Base-by-base conservation (phyloP, 2,888 invertebrate species). In the Drosophila hawaiiensis region DNA sequence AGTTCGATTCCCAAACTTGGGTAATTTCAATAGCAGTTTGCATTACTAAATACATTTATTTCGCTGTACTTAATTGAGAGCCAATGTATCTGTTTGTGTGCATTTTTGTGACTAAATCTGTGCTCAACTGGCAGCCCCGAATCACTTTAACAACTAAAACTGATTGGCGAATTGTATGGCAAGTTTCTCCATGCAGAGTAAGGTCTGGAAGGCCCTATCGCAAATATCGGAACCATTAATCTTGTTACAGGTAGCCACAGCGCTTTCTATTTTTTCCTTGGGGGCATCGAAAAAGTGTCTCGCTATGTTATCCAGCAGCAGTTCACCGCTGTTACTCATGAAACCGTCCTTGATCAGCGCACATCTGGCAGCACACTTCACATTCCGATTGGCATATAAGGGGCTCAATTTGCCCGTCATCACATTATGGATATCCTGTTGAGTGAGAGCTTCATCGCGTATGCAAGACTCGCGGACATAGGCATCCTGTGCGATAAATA, bases 351-450 rank as follows among this genome's bases (percentile, higher is more conserved):
- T 78, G 3, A 72, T 83, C 16, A 86, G 14, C 0, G 71, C 4
- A 28, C 85, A 86, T 33, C 80, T 76, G 0, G 74, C 37, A 39
- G 72, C 68, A 22, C 85, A 85, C 56, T 87, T 85, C 1, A 87
- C 7, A n/a, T 67, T 87, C 25, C 84, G 82, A 61, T 80, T 80
- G 60, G 55, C 68, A 14, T 75, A 63, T 0, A 56, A 56, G 0
- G 72, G 29, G 28, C 75, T 78, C 0, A 56, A n/a, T 1, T 73
- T 78, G 12, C 85, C 87, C 14, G 66, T 25, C 14, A 69, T 74
- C 14, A 85, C 4, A 35, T 80, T 72, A 0, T 0, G 0, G 2
- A 86, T 2, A 1, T 87, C 85, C 56, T 87, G 61, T 0, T 4
- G 0, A 4, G 59, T 55, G 4, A 87, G 75, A 0, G 73, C 69